Evolutionary conservation across 2,888 invertebrate species (phyloP), one percentile per base, ranked within the genome.

Genomic region (Flabesymbios commensalis): DNA sequence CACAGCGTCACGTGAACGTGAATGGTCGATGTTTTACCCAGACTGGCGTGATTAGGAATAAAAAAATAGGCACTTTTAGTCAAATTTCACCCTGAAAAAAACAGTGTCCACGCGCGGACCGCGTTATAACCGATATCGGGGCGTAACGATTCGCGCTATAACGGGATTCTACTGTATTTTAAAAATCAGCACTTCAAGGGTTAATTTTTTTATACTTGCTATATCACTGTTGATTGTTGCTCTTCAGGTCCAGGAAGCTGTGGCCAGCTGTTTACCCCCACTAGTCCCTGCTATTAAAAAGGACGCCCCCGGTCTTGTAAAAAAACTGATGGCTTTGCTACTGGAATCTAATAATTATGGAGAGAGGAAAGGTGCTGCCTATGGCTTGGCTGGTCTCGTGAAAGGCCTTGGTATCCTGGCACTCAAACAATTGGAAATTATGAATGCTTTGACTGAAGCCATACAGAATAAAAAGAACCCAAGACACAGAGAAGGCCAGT

Each of bases 391-490:
- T 0, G 98, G 98, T 1, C 76, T 88, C 41, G 93, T 99, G 57
- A 97, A 98, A 83, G 99, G 99, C 0, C 89, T 98, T 80, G 98
- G 98, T 26, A 97, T 99, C 70, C 85, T 97, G 36, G 92, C 94
- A 0, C 85, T 98, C 57, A 98, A 96, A 79, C 95, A 98, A 75
- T 87, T 94, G 48, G 94, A 97, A 74, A 94, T 98, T 43, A 97
- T 98, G 93, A 90, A 90, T 2, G 92, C 92, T 67, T 85, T 97
- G 52, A 94, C 93, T 0, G 90, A 90, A 56, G 94, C 95, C 57
- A 93, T 98, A 72, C 94, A 95, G 78, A 94, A 98, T 80, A 98
- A 98, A 84, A 97, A 97, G 82, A 94, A 94, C 79, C 93, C 92
- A 75, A 90, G 92, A 72, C 92, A 92, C 71, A 86, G 97, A 58